These are phyloP conservation scores for Caranx melampygus DNA, from an alignment of 2,113 vertebrate species.

Conservation along the genomic window DNA sequence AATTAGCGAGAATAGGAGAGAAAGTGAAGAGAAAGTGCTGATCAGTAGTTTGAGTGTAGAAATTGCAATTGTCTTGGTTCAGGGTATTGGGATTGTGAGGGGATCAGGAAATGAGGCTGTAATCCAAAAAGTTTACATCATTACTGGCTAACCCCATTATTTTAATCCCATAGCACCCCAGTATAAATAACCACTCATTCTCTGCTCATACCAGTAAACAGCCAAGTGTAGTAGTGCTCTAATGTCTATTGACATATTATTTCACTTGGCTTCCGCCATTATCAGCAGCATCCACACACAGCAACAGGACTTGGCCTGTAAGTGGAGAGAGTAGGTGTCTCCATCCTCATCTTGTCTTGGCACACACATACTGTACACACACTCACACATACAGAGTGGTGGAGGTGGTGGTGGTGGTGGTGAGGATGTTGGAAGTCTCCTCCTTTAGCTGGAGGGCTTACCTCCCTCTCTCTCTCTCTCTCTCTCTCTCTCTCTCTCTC, in stretches of 20 bases:
- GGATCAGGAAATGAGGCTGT: slow-evolving; percentile 62
- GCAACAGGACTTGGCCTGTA: slow-evolving; percentile 71
- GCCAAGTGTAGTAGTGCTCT: slow-evolving; percentile 45
- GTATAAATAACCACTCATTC: slow-evolving; percentile 51
- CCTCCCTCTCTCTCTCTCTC: slow-evolving; percentile 55
- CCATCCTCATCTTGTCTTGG: slow-evolving; percentile 55
- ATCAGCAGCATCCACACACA: slow-evolving; percentile 75
- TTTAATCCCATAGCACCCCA: slow-evolving; percentile 60
- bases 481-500: slow-evolving; percentile 35
- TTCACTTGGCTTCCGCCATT: slow-evolving; percentile 68
- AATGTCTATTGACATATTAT: slow-evolving; percentile 73
- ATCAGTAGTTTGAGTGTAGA: slow-evolving; percentile 66
- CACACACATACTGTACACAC: slow-evolving; percentile 17
- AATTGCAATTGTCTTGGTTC: slow-evolving; percentile 68
- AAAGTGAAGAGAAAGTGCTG: slow-evolving; percentile 74
- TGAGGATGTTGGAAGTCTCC: slow-evolving; percentile 68
- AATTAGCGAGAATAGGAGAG: slow-evolving; percentile 68
- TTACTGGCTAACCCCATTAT: slow-evolving; percentile 59
- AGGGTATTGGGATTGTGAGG: slow-evolving; percentile 48
- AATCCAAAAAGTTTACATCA: slow-evolving; percentile 76
- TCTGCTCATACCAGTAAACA: slow-evolving; percentile 47
- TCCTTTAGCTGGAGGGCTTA: slow-evolving; percentile 71
- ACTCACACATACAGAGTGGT: slow-evolving; percentile 6
- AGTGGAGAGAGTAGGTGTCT: slow-evolving; percentile 76
- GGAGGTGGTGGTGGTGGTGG: slow-evolving; percentile 42